Conservation (phyloP, 2,113 vertebrate genomes). For the Tautogolabrus adspersus region DNA sequence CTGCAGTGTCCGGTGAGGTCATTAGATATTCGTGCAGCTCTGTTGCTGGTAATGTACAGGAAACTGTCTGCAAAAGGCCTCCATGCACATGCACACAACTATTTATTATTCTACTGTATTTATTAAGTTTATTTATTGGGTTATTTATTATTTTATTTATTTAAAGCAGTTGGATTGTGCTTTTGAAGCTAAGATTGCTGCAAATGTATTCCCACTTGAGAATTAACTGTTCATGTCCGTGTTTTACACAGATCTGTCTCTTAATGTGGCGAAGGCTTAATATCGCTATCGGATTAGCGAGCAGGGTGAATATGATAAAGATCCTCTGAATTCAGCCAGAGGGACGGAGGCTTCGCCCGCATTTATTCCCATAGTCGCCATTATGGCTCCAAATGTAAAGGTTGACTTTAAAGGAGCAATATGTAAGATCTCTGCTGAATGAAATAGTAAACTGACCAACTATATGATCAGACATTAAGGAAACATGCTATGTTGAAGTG, state of each 20-base stretch:
- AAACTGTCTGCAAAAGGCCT: constrained; percentile 76
- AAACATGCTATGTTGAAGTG: too few species aligned
- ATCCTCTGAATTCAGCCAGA: constrained; percentile 36
- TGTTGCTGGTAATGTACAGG: constrained; percentile 47
- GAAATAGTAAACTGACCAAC: too few species aligned
- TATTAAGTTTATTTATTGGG: constrained; percentile 74
- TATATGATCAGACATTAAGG: too few species aligned
- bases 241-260: constrained; percentile 13
- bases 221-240: not conserved
- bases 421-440: too few species aligned
- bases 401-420: constrained; percentile 2
- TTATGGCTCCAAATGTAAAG: constrained; percentile 10
- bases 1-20: constrained; percentile 43
- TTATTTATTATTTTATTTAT: constrained; percentile 76
- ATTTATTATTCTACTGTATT: constrained; percentile 72
- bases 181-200: constrained; percentile 45
- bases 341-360: constrained; percentile 13
- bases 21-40: constrained; percentile 1
- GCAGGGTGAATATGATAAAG: constrained; percentile 17
- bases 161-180: constrained; percentile 50
- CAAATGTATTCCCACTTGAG: constrained; percentile 35
- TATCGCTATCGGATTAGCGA: constrained; percentile 16
- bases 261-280: not conserved
- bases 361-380: constrained; percentile 16
- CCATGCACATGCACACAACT: constrained; percentile 68